Evolutionary conservation across 2,797 vertebrate species (phyloP).

Genomic region (Oceanodroma leucorhoa): DNA sequence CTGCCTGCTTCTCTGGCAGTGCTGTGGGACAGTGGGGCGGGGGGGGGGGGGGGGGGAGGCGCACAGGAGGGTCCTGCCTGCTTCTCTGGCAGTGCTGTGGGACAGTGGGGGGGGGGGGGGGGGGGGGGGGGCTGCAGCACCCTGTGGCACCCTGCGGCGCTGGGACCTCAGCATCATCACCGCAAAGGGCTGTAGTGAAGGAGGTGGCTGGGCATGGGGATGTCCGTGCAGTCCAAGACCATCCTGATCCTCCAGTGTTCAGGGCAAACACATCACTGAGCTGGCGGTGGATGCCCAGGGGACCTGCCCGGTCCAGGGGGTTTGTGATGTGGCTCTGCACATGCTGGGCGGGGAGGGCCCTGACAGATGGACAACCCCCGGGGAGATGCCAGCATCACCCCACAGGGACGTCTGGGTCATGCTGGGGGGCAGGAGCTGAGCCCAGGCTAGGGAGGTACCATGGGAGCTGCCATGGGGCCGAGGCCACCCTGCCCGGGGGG

Average conservation of each 20-base stretch:
- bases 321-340: not conserved
- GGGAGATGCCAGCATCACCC: not conserved
- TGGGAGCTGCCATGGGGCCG: not conserved
- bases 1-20: not conserved
- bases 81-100: not conserved
- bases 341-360: not conserved
- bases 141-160: not conserved
- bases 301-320: not conserved
- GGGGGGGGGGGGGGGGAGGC: not conserved
- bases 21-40: not conserved
- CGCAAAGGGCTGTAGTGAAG: not conserved
- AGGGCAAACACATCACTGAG: not conserved
- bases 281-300: not conserved
- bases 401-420: not conserved
- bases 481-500: not conserved
- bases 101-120: accelerated
- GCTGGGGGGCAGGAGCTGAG: not conserved
- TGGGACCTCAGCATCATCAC: not conserved
- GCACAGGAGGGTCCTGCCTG: not conserved
- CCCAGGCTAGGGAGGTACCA: accelerated
- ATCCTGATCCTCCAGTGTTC: not conserved
- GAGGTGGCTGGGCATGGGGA: not conserved
- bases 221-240: not conserved
- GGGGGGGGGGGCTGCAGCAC: too few species aligned
- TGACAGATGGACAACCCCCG: not conserved